Percentiles rank a stretch among this genome's conserved stretches.
Conservation (phyloP, 30 jellyfish, hydroid and myxozoan genomes). For the Turritopsis dohrnii region DNA sequence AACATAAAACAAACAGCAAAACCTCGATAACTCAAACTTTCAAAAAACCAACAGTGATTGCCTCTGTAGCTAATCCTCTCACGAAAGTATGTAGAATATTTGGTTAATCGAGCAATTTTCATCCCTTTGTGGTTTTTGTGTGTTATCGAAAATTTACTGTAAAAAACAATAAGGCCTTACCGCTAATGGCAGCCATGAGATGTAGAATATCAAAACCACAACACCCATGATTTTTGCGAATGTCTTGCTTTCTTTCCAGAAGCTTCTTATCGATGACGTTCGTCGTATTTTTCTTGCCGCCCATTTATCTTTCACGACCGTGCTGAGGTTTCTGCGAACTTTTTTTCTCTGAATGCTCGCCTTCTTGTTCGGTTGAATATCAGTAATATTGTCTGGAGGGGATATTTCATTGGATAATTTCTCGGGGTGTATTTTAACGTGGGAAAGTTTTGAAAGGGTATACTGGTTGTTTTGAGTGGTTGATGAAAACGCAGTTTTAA, state of each 20-base stretch:
- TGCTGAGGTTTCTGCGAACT: neutral
- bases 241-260: conserved; percentile 54
- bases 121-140: too few relatives aligned
- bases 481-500: neutral
- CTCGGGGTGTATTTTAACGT: neutral
- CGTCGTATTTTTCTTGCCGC: conserved; percentile 14
- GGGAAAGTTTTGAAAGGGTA: neutral
- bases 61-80: too few relatives aligned
- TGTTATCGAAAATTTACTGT: too few relatives aligned
- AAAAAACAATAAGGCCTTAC: too few relatives aligned
- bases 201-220: conserved; percentile 58
- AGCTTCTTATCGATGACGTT: conserved; percentile 9
- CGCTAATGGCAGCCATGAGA: conserved; percentile 76
- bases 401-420: neutral
- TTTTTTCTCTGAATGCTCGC: neutral
- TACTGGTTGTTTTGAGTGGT: neutral
- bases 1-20: too few relatives aligned
- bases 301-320: conserved; percentile 15
- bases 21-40: too few relatives aligned
- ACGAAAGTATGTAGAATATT: too few relatives aligned
- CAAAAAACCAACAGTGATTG: too few relatives aligned
- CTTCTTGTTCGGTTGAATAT: neutral
- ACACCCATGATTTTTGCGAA: conserved; percentile 82
- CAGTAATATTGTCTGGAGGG: neutral
- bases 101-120: too few relatives aligned